These are phyloP conservation scores for Albula goreensis DNA, from an alignment of 2,113 vertebrate genomes.

Conservation along the genomic window DNA sequence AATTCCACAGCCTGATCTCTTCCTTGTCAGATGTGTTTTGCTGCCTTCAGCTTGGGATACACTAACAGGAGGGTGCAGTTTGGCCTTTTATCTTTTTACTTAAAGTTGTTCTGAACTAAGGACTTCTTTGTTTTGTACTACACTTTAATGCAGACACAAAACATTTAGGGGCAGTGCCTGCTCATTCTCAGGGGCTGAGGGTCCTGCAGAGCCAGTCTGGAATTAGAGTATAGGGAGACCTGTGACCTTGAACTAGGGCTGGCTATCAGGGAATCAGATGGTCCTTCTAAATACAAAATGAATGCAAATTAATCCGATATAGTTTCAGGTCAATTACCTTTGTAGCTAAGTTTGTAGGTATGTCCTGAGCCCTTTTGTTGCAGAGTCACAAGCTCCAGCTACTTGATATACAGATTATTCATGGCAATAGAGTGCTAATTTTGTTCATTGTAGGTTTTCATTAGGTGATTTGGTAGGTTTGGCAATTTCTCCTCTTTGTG, in stretches of 20 bases:
- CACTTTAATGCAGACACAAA: neutral
- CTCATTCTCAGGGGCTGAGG: neutral
- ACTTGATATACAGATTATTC: too few species aligned
- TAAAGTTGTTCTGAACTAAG: neutral
- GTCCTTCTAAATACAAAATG: too few species aligned
- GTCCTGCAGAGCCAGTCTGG: neutral
- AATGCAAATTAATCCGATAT: too few species aligned
- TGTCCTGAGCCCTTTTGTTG: neutral
- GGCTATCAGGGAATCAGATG: neutral
- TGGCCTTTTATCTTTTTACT: neutral
- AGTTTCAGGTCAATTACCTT: neutral
- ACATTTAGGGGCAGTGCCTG: neutral
- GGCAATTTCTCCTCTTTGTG: neutral
- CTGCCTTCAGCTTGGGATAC: neutral
- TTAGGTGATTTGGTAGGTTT: neutral
- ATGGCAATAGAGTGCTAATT: neutral
- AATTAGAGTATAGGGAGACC: neutral
- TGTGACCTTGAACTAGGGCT: neutral
- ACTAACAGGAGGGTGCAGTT: too few species aligned
- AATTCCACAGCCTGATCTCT: constrained; percentile 45
- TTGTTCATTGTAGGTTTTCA: neutral
- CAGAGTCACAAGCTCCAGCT: neutral
- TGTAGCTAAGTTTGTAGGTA: neutral
- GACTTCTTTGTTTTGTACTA: too few species aligned
- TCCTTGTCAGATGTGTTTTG: constrained; percentile 52